A percentile compares a stretch with the other conserved stretches of the same genome.
These are phyloP conservation scores for Xestoiulus laeticollis DNA, from an alignment of 2,888 invertebrate genomes.

Conservation along the genomic window DNA sequence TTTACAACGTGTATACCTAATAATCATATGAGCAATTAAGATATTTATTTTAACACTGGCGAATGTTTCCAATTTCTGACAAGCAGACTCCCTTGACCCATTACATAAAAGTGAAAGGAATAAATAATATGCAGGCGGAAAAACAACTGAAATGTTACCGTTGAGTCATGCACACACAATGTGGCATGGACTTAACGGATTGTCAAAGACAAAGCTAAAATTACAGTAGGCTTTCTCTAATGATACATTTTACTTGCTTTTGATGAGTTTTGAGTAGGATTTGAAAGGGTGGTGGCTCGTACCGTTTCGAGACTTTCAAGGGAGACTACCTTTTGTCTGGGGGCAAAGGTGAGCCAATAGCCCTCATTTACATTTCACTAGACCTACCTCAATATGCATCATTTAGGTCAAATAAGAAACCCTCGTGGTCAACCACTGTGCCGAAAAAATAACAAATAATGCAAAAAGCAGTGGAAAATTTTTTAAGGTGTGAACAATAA, in stretches of 20 bases:
- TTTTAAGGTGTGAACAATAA: background rate
- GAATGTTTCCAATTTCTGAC: constrained; percentile 16
- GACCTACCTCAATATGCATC: constrained; percentile 12
- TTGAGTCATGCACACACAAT: background rate
- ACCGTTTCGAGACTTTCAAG: background rate
- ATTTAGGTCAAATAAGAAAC: constrained; percentile 11
- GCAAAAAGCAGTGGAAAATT: background rate
- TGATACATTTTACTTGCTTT: background rate
- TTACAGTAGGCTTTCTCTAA: background rate
- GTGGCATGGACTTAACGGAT: background rate
- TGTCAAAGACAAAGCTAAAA: background rate
- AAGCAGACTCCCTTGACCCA: constrained; percentile 28
- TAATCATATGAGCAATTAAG: constrained; percentile 30
- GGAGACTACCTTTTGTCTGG: background rate
- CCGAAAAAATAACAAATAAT: background rate
- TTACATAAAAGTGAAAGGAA: constrained; percentile 30
- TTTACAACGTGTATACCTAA: background rate
- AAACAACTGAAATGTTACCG: background rate
- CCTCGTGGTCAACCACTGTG: background rate
- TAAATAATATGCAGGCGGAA: background rate
- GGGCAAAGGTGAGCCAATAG: constrained; percentile 23
- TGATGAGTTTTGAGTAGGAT: background rate
- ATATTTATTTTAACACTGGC: background rate
- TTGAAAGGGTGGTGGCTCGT: background rate
- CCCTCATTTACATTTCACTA: background rate